These are phyloP conservation scores for Hippopotamus amphibius DNA, from an alignment of 2,113 vertebrate genomes.

Conservation along the genomic window DNA sequence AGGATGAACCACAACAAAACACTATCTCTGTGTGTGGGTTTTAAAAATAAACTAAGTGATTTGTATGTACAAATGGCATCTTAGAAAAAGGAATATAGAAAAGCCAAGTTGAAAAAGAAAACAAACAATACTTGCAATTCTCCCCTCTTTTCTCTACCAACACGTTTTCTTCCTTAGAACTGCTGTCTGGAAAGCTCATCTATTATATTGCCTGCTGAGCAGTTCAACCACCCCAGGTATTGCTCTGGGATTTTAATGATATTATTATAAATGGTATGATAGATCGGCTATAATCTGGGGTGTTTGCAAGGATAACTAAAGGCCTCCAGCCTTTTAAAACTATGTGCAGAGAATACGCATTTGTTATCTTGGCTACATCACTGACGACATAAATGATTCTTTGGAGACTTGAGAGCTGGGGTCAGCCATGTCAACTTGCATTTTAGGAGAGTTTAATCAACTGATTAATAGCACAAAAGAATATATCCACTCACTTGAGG, in stretches of 20 bases:
- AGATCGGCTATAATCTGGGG: not conserved
- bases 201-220: not conserved
- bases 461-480: slow-evolving; percentile 21
- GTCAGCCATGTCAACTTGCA: not conserved
- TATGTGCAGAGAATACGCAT: not conserved
- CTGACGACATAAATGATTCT: not conserved
- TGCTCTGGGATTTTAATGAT: not conserved
- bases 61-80: slow-evolving; percentile 63
- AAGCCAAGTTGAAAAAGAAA: slow-evolving; percentile 72
- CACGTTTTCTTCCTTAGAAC: slow-evolving; percentile 49
- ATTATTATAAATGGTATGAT: not conserved
- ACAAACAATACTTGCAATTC: slow-evolving; percentile 69
- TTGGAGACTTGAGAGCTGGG: not conserved
- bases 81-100: slow-evolving; percentile 59
- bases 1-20: slow-evolving; percentile 69
- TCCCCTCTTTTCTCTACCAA: slow-evolving; percentile 47
- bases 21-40: slow-evolving; percentile 57
- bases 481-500: not conserved
- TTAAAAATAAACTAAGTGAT: slow-evolving; percentile 78
- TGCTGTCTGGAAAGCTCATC: slow-evolving; percentile 68
- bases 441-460: slow-evolving; percentile 19
- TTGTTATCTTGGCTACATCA: not conserved
- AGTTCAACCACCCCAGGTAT: not conserved
- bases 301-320: not conserved
- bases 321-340: not conserved